Conservation (phyloP, 2,888 invertebrate species). For the Smittia aterrima region DNA sequence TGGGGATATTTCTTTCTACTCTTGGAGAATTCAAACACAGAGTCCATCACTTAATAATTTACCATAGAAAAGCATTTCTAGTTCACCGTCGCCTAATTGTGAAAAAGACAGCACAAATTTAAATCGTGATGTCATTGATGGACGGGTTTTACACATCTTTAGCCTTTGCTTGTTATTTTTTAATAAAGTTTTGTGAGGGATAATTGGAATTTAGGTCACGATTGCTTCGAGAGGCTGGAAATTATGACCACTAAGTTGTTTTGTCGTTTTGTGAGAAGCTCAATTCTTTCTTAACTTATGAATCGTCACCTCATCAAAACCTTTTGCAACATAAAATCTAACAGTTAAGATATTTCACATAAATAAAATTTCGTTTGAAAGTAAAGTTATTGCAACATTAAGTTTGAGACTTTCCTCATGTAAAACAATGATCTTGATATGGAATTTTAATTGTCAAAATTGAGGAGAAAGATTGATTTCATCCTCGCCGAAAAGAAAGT, state of each 20-base stretch:
- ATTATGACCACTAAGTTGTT: too few relatives aligned
- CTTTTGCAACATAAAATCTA: not conserved
- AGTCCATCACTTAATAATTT: not conserved
- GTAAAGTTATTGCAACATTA: not conserved
- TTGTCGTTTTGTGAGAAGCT: too few relatives aligned
- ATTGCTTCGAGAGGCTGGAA: not conserved
- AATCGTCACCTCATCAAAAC: not conserved
- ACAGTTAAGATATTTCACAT: not conserved
- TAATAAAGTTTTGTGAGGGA: not conserved
- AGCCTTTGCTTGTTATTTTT: not conserved
- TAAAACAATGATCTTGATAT: not conserved
- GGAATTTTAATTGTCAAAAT: not conserved
- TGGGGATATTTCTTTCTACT: not conserved
- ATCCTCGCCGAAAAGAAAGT: not conserved
- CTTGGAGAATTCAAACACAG: conserved; percentile 15
- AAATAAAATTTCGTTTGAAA: not conserved
- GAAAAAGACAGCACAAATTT: not conserved
- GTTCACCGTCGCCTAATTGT: not conserved
- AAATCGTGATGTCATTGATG: not conserved
- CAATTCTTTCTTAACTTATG: too few relatives aligned
- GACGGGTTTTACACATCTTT: not conserved
- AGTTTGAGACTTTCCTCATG: not conserved
- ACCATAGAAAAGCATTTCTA: not conserved
- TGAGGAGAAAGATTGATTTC: not conserved
- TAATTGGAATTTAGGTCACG: not conserved